These are phyloP conservation scores for Sphinx pinastri DNA, from an alignment of 2,888 invertebrate genomes.

Conservation along the genomic window DNA sequence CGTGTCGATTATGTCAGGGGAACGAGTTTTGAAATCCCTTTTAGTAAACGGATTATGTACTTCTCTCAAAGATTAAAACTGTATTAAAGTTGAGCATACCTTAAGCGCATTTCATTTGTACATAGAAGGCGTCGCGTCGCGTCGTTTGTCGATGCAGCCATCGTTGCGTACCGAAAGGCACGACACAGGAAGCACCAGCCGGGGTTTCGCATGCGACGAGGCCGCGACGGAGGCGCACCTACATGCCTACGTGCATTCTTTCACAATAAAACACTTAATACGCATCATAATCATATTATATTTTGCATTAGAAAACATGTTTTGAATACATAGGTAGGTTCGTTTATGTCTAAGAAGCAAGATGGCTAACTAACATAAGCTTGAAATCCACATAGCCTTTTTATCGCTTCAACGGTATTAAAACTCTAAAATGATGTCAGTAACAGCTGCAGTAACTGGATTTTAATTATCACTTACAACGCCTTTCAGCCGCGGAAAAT, in stretches of 20 bases:
- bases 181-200: slow-evolving; percentile 69
- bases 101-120: slow-evolving; percentile 41
- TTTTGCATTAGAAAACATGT: not conserved
- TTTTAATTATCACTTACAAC: slow-evolving; percentile 82
- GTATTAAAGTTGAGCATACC: slow-evolving; percentile 48
- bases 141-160: slow-evolving; percentile 39
- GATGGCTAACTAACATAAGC: slow-evolving; percentile 40
- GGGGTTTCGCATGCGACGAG: slow-evolving; percentile 28
- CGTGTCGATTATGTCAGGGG: slow-evolving; percentile 79
- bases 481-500: slow-evolving; percentile 74
- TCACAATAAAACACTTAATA: slow-evolving; percentile 9
- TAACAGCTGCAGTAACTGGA: slow-evolving; percentile 77
- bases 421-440: slow-evolving; percentile 70
- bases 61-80: slow-evolving; percentile 59
- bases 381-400: slow-evolving; percentile 55
- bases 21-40: slow-evolving; percentile 74
- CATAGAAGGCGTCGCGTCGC: slow-evolving; percentile 34
- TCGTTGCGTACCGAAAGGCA: slow-evolving; percentile 46
- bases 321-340: too few species aligned
- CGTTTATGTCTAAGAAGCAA: not conserved
- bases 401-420: slow-evolving; percentile 63
- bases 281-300: slow-evolving; percentile 30
- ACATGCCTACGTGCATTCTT: slow-evolving; percentile 31
- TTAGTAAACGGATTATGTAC: slow-evolving; percentile 69
- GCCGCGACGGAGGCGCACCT: slow-evolving; percentile 32